Percentiles rank a stretch among this genome's conserved stretches.
These are phyloP conservation scores for Polyommatus icarus DNA, from an alignment of 2,888 invertebrate species.

Conservation along the genomic window DNA sequence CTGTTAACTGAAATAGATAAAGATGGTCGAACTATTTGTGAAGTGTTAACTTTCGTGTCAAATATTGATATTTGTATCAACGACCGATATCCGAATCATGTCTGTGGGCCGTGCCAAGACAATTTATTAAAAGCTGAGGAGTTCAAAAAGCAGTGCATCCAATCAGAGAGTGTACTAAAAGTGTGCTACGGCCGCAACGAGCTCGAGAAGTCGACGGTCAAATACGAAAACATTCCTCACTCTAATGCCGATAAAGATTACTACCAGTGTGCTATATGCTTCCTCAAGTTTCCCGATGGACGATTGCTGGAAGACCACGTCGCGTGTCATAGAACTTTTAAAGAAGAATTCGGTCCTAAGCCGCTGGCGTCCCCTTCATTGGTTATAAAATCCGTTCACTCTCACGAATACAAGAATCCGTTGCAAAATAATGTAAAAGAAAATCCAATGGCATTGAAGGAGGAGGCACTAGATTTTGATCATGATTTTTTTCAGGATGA, in stretches of 20 bases:
- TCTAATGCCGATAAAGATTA: conserved; percentile 34
- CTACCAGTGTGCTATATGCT: conserved; percentile 45
- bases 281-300: conserved; percentile 40
- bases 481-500: conserved; percentile 22
- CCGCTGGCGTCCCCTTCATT: background rate
- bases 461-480: conserved; percentile 32
- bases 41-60: conserved; percentile 56
- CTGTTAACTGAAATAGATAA: conserved; percentile 52
- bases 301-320: conserved; percentile 42
- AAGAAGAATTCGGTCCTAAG: conserved; percentile 29
- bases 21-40: conserved; percentile 51
- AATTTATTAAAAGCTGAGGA: conserved; percentile 57
- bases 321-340: conserved; percentile 31
- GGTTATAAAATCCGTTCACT: background rate
- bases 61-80: conserved; percentile 55
- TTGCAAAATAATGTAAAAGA: conserved; percentile 19
- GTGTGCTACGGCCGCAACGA: conserved; percentile 44
- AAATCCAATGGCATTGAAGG: conserved; percentile 32
- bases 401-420: background rate
- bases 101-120: conserved; percentile 61
- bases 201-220: conserved; percentile 31
- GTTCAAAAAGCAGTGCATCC: conserved; percentile 62
- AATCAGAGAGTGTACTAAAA: conserved; percentile 56
- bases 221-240: conserved; percentile 36
- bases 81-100: conserved; percentile 60